These are phyloP conservation scores for Baryphthengus martii DNA, from an alignment of 2,113 vertebrate species.

Conservation along the genomic window DNA sequence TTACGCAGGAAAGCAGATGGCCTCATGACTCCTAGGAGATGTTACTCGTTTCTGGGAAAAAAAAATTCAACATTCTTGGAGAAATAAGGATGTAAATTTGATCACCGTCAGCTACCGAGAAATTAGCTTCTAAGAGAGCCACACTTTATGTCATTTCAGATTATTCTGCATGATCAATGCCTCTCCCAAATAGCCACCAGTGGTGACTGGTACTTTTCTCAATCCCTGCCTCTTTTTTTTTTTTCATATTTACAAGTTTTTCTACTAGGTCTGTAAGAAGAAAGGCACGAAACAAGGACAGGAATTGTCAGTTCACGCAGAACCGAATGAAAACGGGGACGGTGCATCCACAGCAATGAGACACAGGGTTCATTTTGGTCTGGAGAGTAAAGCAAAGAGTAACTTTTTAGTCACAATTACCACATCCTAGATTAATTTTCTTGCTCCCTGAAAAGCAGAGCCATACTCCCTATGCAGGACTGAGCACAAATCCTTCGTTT, in stretches of 20 bases:
- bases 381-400: background rate
- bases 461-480: background rate
- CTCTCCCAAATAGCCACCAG: background rate
- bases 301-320: background rate
- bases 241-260: background rate
- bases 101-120: background rate
- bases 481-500: background rate
- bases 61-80: background rate
- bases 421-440: background rate
- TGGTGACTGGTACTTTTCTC: background rate
- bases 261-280: background rate
- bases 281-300: background rate
- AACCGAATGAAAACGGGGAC: background rate
- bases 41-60: background rate
- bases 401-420: background rate
- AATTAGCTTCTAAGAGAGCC: background rate
- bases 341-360: background rate
- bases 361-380: background rate
- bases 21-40: background rate
- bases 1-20: background rate
- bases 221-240: background rate
- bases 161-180: background rate
- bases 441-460: background rate
- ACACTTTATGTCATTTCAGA: background rate
- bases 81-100: background rate